Conservation (phyloP, 2,888 invertebrate genomes). For the Drosophila buzzatii region DNA sequence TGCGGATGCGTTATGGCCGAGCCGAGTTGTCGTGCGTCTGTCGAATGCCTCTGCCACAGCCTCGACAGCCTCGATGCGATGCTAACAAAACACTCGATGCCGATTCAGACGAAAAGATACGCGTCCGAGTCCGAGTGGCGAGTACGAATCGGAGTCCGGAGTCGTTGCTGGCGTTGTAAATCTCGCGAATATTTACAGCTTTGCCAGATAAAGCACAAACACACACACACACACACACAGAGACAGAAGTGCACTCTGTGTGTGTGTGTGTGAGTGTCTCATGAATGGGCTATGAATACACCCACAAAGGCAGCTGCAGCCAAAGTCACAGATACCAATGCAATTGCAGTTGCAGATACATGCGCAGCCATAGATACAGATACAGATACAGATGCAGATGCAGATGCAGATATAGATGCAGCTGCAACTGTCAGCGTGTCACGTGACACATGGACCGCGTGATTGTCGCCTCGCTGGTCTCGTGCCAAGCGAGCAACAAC, state of each 20-base stretch:
- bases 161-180: slow-evolving; percentile 77
- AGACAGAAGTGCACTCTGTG: neutral
- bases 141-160: slow-evolving; percentile 24
- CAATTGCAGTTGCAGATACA: slow-evolving; percentile 16
- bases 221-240: neutral
- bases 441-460: slow-evolving; percentile 59
- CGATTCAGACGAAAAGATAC: slow-evolving; percentile 59
- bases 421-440: slow-evolving; percentile 62
- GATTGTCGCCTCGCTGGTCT: slow-evolving; percentile 51
- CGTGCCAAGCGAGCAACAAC: slow-evolving; percentile 53
- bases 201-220: slow-evolving; percentile 66
- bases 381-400: slow-evolving; percentile 13
- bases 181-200: slow-evolving; percentile 84
- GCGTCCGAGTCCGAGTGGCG: slow-evolving; percentile 27
- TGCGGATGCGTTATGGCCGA: slow-evolving; percentile 47
- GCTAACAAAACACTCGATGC: slow-evolving; percentile 23
- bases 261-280: slow-evolving; percentile 30
- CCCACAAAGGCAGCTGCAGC: slow-evolving; percentile 47
- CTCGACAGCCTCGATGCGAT: slow-evolving; percentile 21
- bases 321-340: slow-evolving; percentile 14
- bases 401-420: slow-evolving; percentile 9
- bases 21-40: slow-evolving; percentile 46
- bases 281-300: slow-evolving; percentile 42
- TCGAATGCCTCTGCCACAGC: slow-evolving; percentile 38
- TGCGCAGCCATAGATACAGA: slow-evolving; percentile 3